These are phyloP conservation scores for Rhagophthalmus giganteus DNA, from an alignment of 2,888 invertebrate genomes.

Conservation along the genomic window DNA sequence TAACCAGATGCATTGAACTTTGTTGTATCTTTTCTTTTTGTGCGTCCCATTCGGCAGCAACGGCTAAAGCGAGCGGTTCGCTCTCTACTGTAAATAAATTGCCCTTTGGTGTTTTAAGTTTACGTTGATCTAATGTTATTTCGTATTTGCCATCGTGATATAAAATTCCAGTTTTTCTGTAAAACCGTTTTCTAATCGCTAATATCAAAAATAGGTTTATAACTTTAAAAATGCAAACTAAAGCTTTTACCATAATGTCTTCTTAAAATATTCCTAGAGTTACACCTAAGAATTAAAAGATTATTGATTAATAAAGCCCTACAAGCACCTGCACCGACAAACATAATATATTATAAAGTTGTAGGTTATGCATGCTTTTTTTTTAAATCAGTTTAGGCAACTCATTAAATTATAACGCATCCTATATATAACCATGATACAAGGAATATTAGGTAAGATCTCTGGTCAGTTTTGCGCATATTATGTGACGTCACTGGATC, in stretches of 20 bases:
- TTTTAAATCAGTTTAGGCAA: too few species aligned
- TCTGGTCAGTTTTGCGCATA: too few species aligned
- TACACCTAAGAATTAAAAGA: too few species aligned
- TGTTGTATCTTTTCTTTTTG: constrained; percentile 78
- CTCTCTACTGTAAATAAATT: constrained; percentile 74
- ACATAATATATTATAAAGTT: too few species aligned
- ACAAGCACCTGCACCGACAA: too few species aligned
- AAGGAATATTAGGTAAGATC: too few species aligned
- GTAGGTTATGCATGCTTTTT: too few species aligned
- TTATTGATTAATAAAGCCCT: too few species aligned
- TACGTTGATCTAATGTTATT: constrained; percentile 84
- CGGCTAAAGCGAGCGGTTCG: constrained; percentile 88
- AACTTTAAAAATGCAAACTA: not conserved
- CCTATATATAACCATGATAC: too few species aligned
- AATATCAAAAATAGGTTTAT: constrained; percentile 1
- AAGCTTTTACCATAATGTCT: not conserved
- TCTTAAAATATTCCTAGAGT: too few species aligned
- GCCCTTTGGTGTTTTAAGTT: constrained; percentile 89
- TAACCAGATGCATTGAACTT: constrained; percentile 90
- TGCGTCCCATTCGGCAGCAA: constrained; percentile 93
- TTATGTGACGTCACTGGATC: too few species aligned
- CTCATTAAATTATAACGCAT: too few species aligned
- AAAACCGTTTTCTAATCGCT: constrained; percentile 69
- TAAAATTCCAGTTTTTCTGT: constrained; percentile 71
- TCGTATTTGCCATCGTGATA: constrained; percentile 75